A percentile compares a stretch with the other conserved stretches of the same genome.
Conservation (phyloP, 2,888 invertebrate genomes). For the Drosophila mettleri region DNA sequence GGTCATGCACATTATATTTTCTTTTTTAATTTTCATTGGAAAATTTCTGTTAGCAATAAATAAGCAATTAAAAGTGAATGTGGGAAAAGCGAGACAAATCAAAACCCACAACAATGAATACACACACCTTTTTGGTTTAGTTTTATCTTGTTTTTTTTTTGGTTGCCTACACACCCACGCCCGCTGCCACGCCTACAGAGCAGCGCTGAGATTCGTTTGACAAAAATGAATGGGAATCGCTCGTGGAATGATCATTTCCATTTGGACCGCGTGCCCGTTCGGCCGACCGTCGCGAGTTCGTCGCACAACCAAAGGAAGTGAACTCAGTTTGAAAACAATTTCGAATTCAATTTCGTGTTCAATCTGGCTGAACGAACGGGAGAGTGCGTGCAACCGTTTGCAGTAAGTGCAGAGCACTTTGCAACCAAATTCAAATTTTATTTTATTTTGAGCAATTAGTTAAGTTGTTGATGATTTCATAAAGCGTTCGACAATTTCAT, state of each 20-base stretch:
- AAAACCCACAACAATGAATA: conserved; percentile 26
- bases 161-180: conserved; percentile 6
- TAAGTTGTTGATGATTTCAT: conserved; percentile 44
- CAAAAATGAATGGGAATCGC: conserved; percentile 39
- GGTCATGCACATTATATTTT: conserved; percentile 1
- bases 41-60: conserved; percentile 44
- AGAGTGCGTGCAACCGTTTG: conserved; percentile 59
- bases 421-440: conserved; percentile 1
- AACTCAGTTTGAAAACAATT: neutral
- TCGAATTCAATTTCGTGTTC: conserved; percentile 2
- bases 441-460: conserved; percentile 39
- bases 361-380: conserved; percentile 75
- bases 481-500: conserved; percentile 22
- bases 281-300: conserved; percentile 35
- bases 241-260: conserved; percentile 46
- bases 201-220: conserved; percentile 60
- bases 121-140: conserved; percentile 36
- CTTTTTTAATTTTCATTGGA: conserved; percentile 33
- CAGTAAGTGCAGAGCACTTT: conserved; percentile 72
- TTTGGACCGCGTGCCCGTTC: conserved; percentile 42
- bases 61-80: conserved; percentile 53
- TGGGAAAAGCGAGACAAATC: conserved; percentile 39
- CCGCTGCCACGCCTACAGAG: conserved; percentile 25
- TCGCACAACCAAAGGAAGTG: neutral
- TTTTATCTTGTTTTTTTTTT: too few relatives aligned